phyloP scores from a whole-genome alignment of 2,797 vertebrate genomes.

The Leptoclinus maculatus region DNA sequence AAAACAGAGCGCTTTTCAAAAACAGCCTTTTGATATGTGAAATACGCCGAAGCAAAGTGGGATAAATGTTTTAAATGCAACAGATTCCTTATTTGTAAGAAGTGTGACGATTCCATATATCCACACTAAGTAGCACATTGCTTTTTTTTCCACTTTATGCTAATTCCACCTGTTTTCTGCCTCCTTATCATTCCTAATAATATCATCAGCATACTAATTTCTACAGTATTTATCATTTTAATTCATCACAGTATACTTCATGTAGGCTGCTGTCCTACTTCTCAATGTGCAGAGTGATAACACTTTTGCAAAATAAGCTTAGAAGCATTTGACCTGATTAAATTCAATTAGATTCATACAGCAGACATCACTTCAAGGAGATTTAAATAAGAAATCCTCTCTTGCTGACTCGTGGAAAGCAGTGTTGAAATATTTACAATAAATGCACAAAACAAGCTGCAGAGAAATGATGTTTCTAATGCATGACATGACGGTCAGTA shows the following conservation, averaged over 20 bases:
- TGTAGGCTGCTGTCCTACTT: slow-evolving; percentile 31
- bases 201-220: slow-evolving; percentile 33
- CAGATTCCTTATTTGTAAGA: slow-evolving; percentile 76
- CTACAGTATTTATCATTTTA: slow-evolving; percentile 39
- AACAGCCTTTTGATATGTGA: slow-evolving; percentile 85
- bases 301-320: slow-evolving; percentile 45
- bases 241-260: slow-evolving; percentile 17
- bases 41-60: slow-evolving; percentile 80
- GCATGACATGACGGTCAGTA: slow-evolving; percentile 79
- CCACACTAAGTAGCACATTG: slow-evolving; percentile 45
- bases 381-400: slow-evolving; percentile 32
- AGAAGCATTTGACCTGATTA: slow-evolving; percentile 58
- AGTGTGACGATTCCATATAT: slow-evolving; percentile 58
- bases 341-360: slow-evolving; percentile 58
- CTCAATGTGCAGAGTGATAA: slow-evolving; percentile 12
- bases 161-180: slow-evolving; percentile 54
- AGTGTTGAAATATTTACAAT: slow-evolving; percentile 83
- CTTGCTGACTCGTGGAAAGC: slow-evolving; percentile 80
- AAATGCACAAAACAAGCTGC: slow-evolving; percentile 83
- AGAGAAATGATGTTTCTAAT: slow-evolving; percentile 80
- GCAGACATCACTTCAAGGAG: slow-evolving; percentile 41
- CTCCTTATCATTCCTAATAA: slow-evolving; percentile 46
- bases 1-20: slow-evolving; percentile 82
- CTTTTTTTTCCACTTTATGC: slow-evolving; percentile 37
- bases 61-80: slow-evolving; percentile 85